Conservation (phyloP, 2,113 vertebrate genomes). For the Gymnarchus niloticus region DNA sequence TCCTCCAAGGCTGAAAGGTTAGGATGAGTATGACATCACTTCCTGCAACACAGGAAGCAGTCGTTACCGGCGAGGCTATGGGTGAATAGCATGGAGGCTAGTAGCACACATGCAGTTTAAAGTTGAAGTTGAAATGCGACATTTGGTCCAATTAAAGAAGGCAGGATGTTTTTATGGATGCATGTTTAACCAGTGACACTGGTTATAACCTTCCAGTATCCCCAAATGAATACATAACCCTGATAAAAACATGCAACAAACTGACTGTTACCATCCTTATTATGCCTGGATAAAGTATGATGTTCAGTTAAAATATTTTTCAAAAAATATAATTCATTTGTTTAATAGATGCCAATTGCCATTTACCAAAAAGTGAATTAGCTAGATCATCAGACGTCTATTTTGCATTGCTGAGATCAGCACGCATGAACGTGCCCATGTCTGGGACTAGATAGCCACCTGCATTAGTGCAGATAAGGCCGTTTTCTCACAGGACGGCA, state of each 20-base stretch:
- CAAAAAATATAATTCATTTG: neutral
- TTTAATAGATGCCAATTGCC: neutral
- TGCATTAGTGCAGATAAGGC: conserved; percentile 12
- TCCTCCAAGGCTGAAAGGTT: conserved; percentile 56
- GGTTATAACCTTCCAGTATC: neutral
- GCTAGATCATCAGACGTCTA: neutral
- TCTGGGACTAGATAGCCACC: neutral
- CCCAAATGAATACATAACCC: conserved; percentile 3
- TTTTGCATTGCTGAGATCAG: neutral
- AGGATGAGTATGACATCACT: conserved; percentile 42
- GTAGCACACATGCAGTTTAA: conserved; percentile 28
- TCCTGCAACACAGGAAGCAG: conserved; percentile 62
- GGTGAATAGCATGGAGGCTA: neutral
- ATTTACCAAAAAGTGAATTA: neutral
- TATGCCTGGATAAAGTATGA: neutral
- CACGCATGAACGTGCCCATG: neutral
- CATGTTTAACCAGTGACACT: neutral
- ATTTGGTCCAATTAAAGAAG: conserved; percentile 46
- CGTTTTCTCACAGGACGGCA: neutral
- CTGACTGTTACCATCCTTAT: neutral
- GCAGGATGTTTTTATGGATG: conserved; percentile 23
- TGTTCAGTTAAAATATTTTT: neutral
- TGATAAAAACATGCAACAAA: neutral
- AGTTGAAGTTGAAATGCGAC: conserved; percentile 38
- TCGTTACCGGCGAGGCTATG: conserved; percentile 33